These are phyloP conservation scores for Margarornis squamiger DNA, from an alignment of 2,797 vertebrate species.

Conservation along the genomic window DNA sequence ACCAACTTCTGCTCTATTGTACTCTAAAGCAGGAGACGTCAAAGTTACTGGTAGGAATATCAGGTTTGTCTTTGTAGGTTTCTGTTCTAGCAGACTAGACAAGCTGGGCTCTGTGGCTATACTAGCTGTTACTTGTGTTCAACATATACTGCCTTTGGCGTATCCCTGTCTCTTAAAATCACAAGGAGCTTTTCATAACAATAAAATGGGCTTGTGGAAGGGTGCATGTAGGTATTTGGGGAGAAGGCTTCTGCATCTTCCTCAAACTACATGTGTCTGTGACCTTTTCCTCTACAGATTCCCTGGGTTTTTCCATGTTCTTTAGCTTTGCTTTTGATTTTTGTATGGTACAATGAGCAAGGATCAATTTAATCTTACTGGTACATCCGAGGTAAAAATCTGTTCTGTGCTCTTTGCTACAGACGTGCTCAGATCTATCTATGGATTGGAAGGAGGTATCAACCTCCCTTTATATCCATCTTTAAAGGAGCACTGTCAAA, in stretches of 20 bases:
- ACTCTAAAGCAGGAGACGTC: background rate
- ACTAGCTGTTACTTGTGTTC: background rate
- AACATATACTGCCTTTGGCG: background rate
- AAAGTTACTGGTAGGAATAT: background rate
- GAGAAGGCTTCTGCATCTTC: background rate
- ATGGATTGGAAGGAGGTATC: constrained; percentile 10
- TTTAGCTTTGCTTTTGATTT: constrained; percentile 31
- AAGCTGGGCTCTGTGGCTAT: background rate
- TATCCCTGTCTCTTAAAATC: background rate
- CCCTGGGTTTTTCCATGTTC: background rate
- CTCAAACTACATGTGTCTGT: background rate
- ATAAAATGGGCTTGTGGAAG: background rate
- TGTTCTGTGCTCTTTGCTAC: background rate
- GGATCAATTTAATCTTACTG: constrained; percentile 43
- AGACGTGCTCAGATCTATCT: background rate
- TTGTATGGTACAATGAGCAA: background rate
- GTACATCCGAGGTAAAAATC: constrained; percentile 17
- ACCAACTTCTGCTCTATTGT: background rate
- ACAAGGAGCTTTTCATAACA: background rate
- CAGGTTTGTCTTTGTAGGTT: background rate
- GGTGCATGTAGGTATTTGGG: background rate
- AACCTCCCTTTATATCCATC: background rate
- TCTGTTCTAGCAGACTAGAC: background rate
- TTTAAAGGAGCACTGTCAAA: background rate
- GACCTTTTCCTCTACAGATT: constrained; percentile 15